Base-by-base conservation (phyloP, 2,888 invertebrate species). In the Hesperia comma region DNA sequence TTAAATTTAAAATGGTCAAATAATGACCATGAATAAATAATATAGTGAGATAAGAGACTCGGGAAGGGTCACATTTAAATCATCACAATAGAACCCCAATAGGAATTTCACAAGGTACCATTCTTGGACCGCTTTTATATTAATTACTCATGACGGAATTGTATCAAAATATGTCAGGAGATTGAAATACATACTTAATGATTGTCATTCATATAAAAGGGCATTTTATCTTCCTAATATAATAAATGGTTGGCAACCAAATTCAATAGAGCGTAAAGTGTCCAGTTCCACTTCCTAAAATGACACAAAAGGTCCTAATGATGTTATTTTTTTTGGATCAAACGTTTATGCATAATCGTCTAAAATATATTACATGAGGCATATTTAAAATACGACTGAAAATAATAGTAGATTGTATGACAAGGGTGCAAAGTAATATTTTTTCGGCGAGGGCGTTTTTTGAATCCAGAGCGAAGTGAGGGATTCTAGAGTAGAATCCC, bases 21-120 rank as follows among this genome's bases (percentile, higher is more conserved):
- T 92, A 92, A 92, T 92, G 92, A 92, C 92, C 92, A 90, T 90
- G 89, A 92, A 92, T 92, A 92, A 91, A 90, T 91, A 85, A 88
- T 88, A 79, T 72, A 83, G 78, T 83, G 77, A 85, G 90, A 88
- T 88, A 86, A 87, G 80, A 79, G 79, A 76, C 72, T 71, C 71
- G 71, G 54, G 49, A 76, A 72, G 86, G 89, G 86, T 84, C 83
- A 78, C 74, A 80, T 78, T 80, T 83, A 77, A 79, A 80, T 78
- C 74, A 72, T 74, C 77, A 87, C 87, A 88, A 88, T 82, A 74
- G 83, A 72, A 86, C 85, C 85, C 85, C 71, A 81, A 49, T 81
- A 82, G 84, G 85, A 78, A 80, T 84, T 70, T 76, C 77, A 68
- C 83, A 85, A 86, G 86, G 84, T 86, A 79, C 78, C 80, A 74